Conservation (phyloP, 2,113 vertebrate species). For the Nannobrachium achirus region DNA sequence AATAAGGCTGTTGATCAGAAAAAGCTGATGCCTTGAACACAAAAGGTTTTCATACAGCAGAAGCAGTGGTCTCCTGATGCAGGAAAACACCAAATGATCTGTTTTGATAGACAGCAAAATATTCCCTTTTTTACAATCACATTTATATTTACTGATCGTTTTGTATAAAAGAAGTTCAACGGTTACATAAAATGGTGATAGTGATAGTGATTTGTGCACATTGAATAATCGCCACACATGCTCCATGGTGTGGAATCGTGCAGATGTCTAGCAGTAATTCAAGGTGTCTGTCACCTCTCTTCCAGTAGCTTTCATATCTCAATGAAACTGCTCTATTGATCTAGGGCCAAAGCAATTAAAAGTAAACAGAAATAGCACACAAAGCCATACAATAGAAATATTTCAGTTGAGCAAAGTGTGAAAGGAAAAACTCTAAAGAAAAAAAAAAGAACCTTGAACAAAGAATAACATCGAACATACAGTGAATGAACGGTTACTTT, state of each 20-base stretch:
- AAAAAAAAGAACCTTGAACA: not conserved
- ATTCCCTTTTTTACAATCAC: no score
- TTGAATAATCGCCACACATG: no score
- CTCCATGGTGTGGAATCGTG: no score
- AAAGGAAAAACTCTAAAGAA: not conserved
- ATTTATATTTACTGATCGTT: not conserved
- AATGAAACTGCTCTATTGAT: not conserved
- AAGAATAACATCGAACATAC: no score
- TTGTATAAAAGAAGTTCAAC: no score
- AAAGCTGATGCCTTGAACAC: not conserved
- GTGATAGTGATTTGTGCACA: no score
- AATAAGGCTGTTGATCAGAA: no score
- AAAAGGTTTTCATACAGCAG: not conserved
- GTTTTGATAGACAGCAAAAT: no score
- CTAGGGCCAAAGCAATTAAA: not conserved
- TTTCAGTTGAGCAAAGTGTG: no score
- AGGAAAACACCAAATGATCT: not conserved
- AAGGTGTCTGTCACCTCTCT: not conserved
- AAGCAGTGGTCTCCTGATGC: not conserved
- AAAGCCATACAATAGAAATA: no score
- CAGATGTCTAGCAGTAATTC: no score
- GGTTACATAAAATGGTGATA: no score
- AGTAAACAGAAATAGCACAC: not conserved
- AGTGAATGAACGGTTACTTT: not conserved
- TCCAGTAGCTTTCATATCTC: not conserved